Evolutionary conservation across 1,140 invertebrate genomes (phyloP).

Genomic region (Fopius arisanus): DNA sequence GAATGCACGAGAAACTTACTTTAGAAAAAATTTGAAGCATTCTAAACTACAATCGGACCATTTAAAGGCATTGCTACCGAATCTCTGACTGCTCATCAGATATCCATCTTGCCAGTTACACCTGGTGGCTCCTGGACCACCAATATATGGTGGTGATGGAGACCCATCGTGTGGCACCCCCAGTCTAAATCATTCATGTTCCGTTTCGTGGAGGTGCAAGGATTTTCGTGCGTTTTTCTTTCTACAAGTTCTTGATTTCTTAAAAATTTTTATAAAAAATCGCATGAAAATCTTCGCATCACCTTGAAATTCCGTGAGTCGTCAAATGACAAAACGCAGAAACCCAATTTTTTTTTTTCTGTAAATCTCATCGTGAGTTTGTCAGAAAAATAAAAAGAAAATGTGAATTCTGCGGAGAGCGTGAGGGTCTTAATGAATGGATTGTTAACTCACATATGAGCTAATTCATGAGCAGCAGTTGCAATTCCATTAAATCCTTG

Average conservation of each 20-base stretch:
- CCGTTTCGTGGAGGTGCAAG: no score
- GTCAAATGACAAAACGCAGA: no score
- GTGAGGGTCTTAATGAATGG: no score
- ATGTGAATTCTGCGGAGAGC: no score
- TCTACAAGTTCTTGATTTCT: not conserved
- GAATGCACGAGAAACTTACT: constrained; percentile 5
- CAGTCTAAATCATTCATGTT: constrained; percentile 21
- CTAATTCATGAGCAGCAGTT: constrained; percentile 33
- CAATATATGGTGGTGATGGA: constrained; percentile 22
- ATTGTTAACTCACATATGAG: constrained; percentile 26
- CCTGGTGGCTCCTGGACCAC: constrained; percentile 29
- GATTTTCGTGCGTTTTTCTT: no score
- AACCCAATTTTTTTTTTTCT: no score
- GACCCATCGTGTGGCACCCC: constrained; percentile 36
- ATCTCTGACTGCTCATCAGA: constrained; percentile 33
- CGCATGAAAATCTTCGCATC: no score
- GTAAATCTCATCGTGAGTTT: no score
- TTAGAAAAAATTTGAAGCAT: constrained; percentile 29
- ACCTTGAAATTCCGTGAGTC: no score
- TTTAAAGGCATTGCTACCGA: constrained; percentile 20
- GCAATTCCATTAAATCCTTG: constrained; percentile 32
- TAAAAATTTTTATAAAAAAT: no score
- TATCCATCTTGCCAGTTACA: constrained; percentile 36
- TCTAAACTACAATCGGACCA: constrained; percentile 32
- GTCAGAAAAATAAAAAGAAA: not conserved